These are phyloP conservation scores for Leptura quadrifasciata DNA, from an alignment of 2,888 invertebrate genomes.

Conservation along the genomic window DNA sequence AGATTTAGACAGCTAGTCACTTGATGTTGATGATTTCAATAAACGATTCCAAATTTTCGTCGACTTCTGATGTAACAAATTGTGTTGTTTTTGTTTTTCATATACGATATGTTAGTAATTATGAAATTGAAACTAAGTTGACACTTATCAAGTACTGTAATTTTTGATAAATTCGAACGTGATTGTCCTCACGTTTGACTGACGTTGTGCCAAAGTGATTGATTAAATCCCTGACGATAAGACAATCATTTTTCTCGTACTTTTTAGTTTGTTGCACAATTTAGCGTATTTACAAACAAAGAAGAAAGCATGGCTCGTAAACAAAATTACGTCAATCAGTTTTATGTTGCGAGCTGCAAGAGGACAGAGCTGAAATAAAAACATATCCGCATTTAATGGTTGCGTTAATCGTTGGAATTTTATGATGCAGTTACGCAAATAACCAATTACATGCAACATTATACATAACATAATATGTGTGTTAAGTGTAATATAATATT, in stretches of 20 bases:
- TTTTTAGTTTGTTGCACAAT: not conserved
- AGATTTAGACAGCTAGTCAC: too few species aligned
- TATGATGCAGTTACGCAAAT: not conserved
- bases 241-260: not conserved
- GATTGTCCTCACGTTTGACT: not conserved
- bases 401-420: not conserved
- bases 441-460: not conserved
- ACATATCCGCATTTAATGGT: not conserved
- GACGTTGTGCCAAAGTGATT: constrained; percentile 3
- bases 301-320: not conserved
- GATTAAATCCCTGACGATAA: not conserved
- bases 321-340: constrained; percentile 1
- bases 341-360: constrained; percentile 8
- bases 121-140: not conserved
- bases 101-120: too few species aligned
- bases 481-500: not conserved
- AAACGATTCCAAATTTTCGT: not conserved
- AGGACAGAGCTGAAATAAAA: not conserved
- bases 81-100: not conserved
- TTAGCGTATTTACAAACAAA: not conserved
- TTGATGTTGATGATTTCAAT: too few species aligned
- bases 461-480: not conserved
- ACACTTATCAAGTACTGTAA: not conserved
- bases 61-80: not conserved
- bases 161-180: constrained; percentile 2